phyloP scores from a whole-genome alignment of 2,888 invertebrate genomes.

The Eugnorisma glareosa region DNA sequence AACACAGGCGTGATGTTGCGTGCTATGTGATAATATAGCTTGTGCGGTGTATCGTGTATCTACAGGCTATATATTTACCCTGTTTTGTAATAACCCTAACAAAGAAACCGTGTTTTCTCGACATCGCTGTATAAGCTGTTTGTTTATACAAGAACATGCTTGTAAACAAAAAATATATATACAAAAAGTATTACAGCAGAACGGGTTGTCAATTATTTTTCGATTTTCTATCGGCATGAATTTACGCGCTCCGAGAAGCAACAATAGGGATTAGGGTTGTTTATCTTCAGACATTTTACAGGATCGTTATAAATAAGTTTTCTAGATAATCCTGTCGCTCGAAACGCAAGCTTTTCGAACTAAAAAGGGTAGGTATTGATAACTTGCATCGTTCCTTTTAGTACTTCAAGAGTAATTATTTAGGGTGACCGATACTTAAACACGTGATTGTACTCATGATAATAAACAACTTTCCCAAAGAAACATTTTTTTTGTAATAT shows the following conservation, averaged over 20 bases:
- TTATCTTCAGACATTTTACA: background rate
- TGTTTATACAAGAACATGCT: constrained; percentile 6
- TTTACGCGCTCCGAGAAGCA: background rate
- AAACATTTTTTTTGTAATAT: no score
- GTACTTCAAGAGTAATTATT: background rate
- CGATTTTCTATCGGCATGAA: background rate
- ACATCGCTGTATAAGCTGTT: background rate
- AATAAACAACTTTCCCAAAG: no score
- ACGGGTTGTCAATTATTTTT: constrained; percentile 5
- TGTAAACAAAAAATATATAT: background rate
- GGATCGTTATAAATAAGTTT: background rate
- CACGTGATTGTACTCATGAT: no score
- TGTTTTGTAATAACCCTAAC: background rate
- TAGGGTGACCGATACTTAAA: no score
- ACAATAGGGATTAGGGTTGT: background rate
- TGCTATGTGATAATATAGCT: background rate
- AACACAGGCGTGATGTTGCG: background rate
- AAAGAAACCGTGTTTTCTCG: background rate
- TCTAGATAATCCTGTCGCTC: background rate
- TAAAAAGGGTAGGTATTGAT: background rate
- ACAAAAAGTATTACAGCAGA: background rate
- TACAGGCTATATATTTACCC: background rate
- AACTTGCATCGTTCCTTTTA: background rate
- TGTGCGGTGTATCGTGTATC: background rate
- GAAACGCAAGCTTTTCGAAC: background rate